These are phyloP conservation scores for Chirona hameri DNA, from an alignment of 2,888 invertebrate genomes.

Conservation along the genomic window DNA sequence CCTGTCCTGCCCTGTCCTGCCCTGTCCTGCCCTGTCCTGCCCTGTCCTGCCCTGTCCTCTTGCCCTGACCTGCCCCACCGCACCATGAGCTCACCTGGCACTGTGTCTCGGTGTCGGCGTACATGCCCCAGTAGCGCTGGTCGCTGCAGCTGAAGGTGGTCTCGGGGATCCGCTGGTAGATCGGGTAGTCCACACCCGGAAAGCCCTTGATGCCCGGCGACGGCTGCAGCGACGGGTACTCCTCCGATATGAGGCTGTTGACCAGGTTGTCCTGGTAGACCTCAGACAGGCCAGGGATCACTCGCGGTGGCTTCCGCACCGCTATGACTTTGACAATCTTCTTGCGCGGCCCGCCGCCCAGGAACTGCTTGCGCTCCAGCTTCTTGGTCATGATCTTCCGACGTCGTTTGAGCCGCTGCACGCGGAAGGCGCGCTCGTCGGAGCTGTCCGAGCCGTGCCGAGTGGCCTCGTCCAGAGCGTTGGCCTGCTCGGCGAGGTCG, in stretches of 20 bases:
- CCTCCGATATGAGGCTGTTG: slow-evolving; percentile 13
- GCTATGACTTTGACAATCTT: slow-evolving; percentile 3
- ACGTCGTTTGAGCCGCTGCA: neutral
- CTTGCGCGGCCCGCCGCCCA: neutral
- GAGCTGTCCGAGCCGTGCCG: neutral
- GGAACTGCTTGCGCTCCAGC: neutral
- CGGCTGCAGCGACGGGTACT: slow-evolving; percentile 1
- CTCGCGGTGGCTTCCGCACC: neutral
- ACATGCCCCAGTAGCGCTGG: slow-evolving; percentile 40
- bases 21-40: too few species aligned
- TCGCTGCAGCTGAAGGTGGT: slow-evolving; percentile 40
- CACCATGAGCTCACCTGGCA: slow-evolving; percentile 36
- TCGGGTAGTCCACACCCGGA: slow-evolving; percentile 40
- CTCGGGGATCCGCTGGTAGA: slow-evolving; percentile 37
- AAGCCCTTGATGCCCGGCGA: slow-evolving; percentile 33
- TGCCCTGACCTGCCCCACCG: too few species aligned
- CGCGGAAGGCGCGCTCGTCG: slow-evolving; percentile 4
- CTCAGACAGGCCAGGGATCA: neutral
- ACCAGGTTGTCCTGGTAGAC: slow-evolving; percentile 23
- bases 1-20: too few species aligned
- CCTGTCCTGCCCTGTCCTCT: too few species aligned
- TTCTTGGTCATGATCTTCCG: slow-evolving; percentile 10
- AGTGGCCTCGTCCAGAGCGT: neutral
- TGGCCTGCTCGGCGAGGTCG: neutral
- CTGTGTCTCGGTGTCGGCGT: slow-evolving; percentile 39